These are phyloP conservation scores for Heloderma charlesbogerti DNA, from an alignment of 2,113 vertebrate genomes.

Conservation along the genomic window DNA sequence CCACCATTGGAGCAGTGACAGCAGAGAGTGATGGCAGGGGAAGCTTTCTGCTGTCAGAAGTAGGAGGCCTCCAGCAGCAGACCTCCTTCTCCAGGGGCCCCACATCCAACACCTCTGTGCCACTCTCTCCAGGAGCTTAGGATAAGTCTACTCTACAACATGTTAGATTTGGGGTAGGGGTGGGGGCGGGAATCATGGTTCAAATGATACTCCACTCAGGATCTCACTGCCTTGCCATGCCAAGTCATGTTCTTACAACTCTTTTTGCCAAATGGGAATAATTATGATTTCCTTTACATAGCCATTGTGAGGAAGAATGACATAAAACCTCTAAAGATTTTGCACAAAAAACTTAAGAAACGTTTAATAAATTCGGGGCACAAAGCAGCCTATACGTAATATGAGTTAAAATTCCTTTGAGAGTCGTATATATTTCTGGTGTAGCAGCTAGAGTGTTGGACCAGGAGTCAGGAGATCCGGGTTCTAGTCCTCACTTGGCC, in stretches of 20 bases:
- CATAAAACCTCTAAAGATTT: background rate
- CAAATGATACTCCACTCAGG: background rate
- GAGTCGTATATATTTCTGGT: background rate
- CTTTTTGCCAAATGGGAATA: background rate
- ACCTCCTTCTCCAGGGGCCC: background rate
- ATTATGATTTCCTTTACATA: background rate
- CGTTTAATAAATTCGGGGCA: background rate
- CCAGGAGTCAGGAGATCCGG: no score
- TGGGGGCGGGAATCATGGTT: background rate
- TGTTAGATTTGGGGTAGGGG: background rate
- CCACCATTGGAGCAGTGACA: no score
- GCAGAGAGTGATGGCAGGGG: no score
- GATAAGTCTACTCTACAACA: background rate
- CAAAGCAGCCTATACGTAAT: background rate
- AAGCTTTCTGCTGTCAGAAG: no score
- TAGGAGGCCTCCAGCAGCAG: no score
- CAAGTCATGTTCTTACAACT: background rate
- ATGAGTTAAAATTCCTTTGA: conserved; percentile 1
- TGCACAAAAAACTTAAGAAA: background rate
- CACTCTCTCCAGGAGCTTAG: background rate
- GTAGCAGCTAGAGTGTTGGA: no score
- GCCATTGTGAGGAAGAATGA: background rate
- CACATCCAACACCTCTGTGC: background rate
- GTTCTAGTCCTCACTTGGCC: no score
- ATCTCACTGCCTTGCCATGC: background rate